phyloP scores from a whole-genome alignment of 1,140 invertebrate species.

The Lamellibrachia luymesi region DNA sequence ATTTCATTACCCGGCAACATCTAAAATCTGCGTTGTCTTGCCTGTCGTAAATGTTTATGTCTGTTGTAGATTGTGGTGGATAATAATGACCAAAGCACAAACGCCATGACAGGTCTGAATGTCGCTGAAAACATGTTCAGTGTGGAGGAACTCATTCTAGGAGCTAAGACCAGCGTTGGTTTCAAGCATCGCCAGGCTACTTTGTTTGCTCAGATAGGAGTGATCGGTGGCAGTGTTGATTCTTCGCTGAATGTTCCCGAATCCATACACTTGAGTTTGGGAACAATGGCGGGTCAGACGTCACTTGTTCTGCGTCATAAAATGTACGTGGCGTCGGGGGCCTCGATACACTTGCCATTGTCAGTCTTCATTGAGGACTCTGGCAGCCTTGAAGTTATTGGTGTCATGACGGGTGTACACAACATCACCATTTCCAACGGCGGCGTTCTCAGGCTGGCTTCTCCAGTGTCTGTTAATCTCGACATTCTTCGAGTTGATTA shows the following conservation, averaged over 20 bases:
- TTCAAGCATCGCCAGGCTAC: not conserved
- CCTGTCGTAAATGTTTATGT: not conserved
- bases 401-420: constrained; percentile 33
- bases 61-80: constrained; percentile 27
- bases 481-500: not conserved
- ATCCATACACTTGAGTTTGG: not conserved
- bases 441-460: not conserved
- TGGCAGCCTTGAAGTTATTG: constrained; percentile 35
- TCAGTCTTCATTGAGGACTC: constrained; percentile 32
- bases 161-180: not conserved
- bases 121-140: constrained; percentile 22
- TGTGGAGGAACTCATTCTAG: not conserved
- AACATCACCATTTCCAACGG: constrained; percentile 12
- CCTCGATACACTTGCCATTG: not conserved
- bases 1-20: no score
- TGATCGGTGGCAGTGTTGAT: not conserved
- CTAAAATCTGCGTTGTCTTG: not conserved
- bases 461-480: not conserved
- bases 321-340: not conserved
- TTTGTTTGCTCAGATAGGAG: not conserved
- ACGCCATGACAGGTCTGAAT: constrained; percentile 30
- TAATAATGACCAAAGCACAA: constrained; percentile 26
- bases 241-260: not conserved
- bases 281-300: not conserved
- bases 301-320: not conserved